A percentile compares a stretch with the other conserved stretches of the same genome.
Evolutionary conservation across 2,888 invertebrate species (phyloP).

Genomic region (Meteorus cinctellus): DNA sequence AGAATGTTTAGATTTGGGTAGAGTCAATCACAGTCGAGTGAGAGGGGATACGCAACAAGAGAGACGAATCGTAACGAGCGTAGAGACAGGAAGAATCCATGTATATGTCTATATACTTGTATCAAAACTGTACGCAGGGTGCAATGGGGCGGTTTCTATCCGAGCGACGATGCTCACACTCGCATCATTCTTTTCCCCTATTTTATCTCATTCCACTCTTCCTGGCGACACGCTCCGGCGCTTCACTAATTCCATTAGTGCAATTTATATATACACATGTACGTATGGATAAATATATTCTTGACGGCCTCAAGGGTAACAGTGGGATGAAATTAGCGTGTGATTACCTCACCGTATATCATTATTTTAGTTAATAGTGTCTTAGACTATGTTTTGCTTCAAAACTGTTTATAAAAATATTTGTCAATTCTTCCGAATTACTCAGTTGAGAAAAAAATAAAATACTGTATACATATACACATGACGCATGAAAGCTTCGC

Average conservation of each 20-base stretch:
- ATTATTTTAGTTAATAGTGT: background rate
- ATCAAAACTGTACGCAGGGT: background rate
- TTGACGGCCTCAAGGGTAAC: slow-evolving; percentile 14
- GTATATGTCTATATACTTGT: background rate
- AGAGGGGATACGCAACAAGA: background rate
- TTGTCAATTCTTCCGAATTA: no score
- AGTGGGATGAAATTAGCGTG: slow-evolving; percentile 39
- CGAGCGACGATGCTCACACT: slow-evolving; percentile 14
- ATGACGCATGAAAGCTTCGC: slow-evolving; percentile 46
- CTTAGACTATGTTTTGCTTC: background rate
- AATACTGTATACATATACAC: background rate
- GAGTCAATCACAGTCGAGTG: background rate
- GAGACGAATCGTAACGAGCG: slow-evolving; percentile 11
- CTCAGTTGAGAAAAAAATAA: no score
- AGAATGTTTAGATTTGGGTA: background rate
- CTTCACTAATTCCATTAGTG: slow-evolving; percentile 45
- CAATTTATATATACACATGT: background rate
- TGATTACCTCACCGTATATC: slow-evolving; percentile 39
- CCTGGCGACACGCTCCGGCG: slow-evolving; percentile 39
- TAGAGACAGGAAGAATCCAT: slow-evolving; percentile 20
- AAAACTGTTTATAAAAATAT: no score
- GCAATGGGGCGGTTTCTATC: slow-evolving; percentile 36
- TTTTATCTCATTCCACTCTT: background rate
- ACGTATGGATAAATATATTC: background rate
- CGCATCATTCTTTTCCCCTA: background rate